These are phyloP conservation scores for Heterodera carotae DNA, from an alignment of 1,140 invertebrate species.

Conservation along the genomic window DNA sequence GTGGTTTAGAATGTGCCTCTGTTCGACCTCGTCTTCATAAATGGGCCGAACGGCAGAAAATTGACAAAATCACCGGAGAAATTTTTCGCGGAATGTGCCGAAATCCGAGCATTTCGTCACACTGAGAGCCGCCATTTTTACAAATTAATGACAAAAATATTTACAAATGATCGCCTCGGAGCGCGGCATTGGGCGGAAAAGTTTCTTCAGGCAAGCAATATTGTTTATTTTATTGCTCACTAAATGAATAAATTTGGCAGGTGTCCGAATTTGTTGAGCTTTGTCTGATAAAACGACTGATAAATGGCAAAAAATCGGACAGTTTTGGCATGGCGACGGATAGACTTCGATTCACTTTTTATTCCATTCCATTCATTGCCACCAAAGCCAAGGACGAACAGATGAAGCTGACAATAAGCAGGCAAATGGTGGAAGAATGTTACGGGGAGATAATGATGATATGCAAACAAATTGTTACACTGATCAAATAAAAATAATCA, in stretches of 20 bases:
- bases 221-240: not conserved
- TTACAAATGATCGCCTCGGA: not conserved
- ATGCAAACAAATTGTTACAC: not conserved
- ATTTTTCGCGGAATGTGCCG: constrained; percentile 7
- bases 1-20: not conserved
- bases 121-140: not conserved
- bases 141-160: not conserved
- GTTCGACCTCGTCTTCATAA: constrained; percentile 2
- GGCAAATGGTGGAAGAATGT: not conserved
- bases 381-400: not conserved
- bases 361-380: not conserved
- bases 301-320: not conserved
- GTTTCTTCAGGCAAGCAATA: not conserved
- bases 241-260: not conserved
- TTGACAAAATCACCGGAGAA: not conserved
- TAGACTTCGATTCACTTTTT: not conserved
- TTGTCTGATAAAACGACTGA: not conserved
- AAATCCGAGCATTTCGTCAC: not conserved
- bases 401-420: not conserved
- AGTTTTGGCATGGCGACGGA: not conserved
- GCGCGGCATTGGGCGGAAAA: not conserved
- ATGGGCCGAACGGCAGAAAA: not conserved
- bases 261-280: constrained; percentile 14
- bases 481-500: no score
- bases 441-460: not conserved